These are phyloP conservation scores for Cosmopolites sordidus DNA, from an alignment of 2,888 invertebrate genomes.

Conservation along the genomic window DNA sequence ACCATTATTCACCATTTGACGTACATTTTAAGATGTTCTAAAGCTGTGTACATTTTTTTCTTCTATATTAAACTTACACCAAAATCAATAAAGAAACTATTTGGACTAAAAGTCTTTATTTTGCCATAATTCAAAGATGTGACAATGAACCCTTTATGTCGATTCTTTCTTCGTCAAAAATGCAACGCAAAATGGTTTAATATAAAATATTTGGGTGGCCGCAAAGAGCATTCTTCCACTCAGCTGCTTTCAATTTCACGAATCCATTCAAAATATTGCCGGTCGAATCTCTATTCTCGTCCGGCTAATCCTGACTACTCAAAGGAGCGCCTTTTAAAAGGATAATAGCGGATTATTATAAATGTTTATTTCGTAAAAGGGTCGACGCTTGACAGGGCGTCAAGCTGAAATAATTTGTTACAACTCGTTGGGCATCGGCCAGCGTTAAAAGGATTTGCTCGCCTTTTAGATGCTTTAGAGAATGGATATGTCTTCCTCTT, in stretches of 20 bases:
- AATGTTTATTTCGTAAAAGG: conserved; percentile 20
- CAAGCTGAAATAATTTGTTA: conserved; percentile 22
- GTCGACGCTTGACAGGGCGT: conserved; percentile 21
- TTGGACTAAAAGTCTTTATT: too few relatives aligned
- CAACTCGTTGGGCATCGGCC: conserved; percentile 13
- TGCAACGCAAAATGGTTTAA: too few relatives aligned
- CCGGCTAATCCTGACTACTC: not conserved
- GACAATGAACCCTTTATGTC: too few relatives aligned
- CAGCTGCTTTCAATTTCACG: conserved; percentile 13
- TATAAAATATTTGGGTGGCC: not conserved
- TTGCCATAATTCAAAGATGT: too few relatives aligned
- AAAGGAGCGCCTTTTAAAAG: conserved; percentile 7
- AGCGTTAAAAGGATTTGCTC: conserved; percentile 14
- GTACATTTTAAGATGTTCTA: too few relatives aligned
- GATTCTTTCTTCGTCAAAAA: too few relatives aligned
- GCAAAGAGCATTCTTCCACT: not conserved
- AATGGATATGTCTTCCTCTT: not conserved
- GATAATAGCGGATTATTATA: conserved; percentile 18
- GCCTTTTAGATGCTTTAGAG: conserved; percentile 7
- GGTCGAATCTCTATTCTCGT: conserved; percentile 7
- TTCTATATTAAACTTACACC: too few relatives aligned
- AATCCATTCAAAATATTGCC: conserved; percentile 20
- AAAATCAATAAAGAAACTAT: too few relatives aligned
- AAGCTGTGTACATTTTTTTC: too few relatives aligned
- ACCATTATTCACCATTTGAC: too few relatives aligned